Evolutionary conservation across 2,797 vertebrate genomes (phyloP).

Genomic region (Sarcophilus harrisii): DNA sequence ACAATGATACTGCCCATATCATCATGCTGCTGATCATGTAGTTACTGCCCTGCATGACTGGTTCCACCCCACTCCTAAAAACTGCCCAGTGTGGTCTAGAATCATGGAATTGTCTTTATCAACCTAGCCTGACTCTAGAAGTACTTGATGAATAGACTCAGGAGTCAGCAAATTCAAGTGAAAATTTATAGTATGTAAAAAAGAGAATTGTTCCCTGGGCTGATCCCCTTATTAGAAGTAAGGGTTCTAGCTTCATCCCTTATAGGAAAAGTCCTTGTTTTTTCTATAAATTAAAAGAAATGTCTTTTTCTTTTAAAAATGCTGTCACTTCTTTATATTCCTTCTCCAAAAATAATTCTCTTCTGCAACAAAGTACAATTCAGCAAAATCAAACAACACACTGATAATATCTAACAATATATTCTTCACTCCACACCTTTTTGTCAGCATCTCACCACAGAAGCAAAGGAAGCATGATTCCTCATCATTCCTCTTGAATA

Average conservation of each 20-base stretch:
- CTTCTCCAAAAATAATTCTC: neutral
- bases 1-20: conserved; percentile 97
- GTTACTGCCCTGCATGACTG: no score
- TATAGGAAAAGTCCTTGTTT: conserved; percentile 39
- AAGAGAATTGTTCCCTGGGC: conserved; percentile 11
- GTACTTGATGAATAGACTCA: neutral
- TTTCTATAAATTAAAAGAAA: conserved; percentile 45
- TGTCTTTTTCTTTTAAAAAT: neutral
- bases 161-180: neutral
- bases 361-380: neutral
- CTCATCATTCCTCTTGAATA: neutral
- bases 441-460: neutral
- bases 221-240: conserved; percentile 18
- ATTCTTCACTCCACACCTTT: neutral
- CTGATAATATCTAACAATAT: neutral
- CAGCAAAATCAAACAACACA: neutral
- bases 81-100: neutral
- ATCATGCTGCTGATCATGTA: conserved; percentile 92
- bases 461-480: neutral
- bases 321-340: neutral
- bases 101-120: conserved; percentile 9
- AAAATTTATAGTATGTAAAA: neutral
- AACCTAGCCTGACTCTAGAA: neutral
- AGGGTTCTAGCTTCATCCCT: conserved; percentile 12
- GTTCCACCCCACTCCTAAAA: neutral